A percentile compares a stretch with the other conserved stretches of the same genome.
These are phyloP conservation scores for Tragulus kanchil DNA, from an alignment of 2,113 vertebrate species.

Conservation along the genomic window DNA sequence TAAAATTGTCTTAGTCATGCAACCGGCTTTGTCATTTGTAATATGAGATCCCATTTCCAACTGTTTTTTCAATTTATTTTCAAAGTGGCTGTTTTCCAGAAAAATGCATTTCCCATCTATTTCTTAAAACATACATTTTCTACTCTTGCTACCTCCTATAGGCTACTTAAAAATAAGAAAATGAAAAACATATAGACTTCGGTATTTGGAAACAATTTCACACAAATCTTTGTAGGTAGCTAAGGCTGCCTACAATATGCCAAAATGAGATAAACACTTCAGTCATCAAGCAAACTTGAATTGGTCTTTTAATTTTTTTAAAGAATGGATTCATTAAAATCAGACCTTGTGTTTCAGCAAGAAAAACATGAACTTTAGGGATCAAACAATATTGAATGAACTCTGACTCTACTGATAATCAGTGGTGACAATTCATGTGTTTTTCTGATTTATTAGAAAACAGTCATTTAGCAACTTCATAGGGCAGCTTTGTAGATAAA, in stretches of 20 bases:
- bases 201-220: background rate
- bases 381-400: background rate
- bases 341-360: background rate
- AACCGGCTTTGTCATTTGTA: background rate
- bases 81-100: background rate
- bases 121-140: background rate
- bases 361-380: background rate
- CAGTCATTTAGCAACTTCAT: background rate
- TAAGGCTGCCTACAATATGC: background rate
- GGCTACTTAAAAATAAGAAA: background rate
- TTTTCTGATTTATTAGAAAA: background rate
- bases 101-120: background rate
- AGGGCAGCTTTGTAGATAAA: background rate
- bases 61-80: background rate
- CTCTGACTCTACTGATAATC: background rate
- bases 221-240: background rate
- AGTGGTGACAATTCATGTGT: background rate
- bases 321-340: background rate
- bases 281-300: background rate
- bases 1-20: background rate
- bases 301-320: background rate
- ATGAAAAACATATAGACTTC: background rate
- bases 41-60: background rate
- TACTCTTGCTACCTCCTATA: background rate
- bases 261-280: background rate